phyloP scores from a whole-genome alignment of 2,888 invertebrate species.

The Neoascia interrupta region DNA sequence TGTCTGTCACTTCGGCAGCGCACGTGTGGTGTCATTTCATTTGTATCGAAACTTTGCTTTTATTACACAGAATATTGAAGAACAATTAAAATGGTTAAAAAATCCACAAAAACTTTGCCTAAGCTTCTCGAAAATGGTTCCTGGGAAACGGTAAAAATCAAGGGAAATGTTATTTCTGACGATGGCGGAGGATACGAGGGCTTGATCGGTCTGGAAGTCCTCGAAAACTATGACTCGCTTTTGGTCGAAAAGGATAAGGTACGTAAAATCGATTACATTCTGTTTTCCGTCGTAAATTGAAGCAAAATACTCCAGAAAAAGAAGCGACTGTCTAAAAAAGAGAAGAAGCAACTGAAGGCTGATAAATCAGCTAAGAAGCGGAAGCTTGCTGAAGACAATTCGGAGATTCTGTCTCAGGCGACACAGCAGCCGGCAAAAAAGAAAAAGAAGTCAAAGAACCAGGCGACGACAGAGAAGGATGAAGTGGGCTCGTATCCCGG shows the following conservation, averaged over 20 bases:
- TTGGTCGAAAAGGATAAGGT: constrained; percentile 80
- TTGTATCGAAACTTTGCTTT: no score
- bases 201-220: constrained; percentile 89
- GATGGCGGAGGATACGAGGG: constrained; percentile 82
- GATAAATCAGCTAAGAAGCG: constrained; percentile 72
- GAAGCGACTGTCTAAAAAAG: constrained; percentile 23
- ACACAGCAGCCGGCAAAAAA: constrained; percentile 24
- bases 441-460: constrained; percentile 73
- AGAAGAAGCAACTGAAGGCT: constrained; percentile 36
- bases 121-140: constrained; percentile 44
- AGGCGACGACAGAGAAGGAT: constrained; percentile 38
- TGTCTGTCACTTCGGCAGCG: no score
- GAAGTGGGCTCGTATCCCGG: constrained; percentile 40
- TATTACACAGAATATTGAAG: no score
- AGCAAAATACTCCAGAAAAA: constrained; percentile 22
- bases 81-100: constrained; percentile 25
- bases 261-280: no score
- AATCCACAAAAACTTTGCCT: constrained; percentile 1
- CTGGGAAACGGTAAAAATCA: constrained; percentile 85
- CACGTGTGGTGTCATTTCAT: no score
- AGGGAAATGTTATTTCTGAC: constrained; percentile 81
- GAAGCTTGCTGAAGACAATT: constrained; percentile 72
- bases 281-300: no score
- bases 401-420: constrained; percentile 69
- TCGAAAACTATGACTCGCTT: constrained; percentile 83